Evolutionary conservation across 2,113 vertebrate species (phyloP).

Genomic region (Psettodes erumei): DNA sequence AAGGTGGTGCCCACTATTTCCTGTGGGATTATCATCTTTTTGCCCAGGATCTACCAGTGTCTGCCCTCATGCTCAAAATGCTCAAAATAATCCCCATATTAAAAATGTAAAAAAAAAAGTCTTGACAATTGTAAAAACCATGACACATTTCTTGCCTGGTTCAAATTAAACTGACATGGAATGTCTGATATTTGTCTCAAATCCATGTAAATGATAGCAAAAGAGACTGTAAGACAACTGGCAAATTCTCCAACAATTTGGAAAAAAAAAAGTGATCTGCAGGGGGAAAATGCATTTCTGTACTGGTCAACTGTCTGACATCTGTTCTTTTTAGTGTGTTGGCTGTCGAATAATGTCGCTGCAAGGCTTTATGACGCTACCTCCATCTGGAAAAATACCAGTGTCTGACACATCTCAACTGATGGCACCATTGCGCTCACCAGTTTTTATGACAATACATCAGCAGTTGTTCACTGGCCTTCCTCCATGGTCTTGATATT

Average conservation of each 20-base stretch:
- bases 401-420: constrained; percentile 22
- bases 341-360: constrained; percentile 24
- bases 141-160: neutral
- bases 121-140: neutral
- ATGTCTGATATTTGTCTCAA: neutral
- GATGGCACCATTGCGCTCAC: constrained; percentile 9
- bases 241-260: neutral
- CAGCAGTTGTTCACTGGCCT: constrained; percentile 26
- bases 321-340: constrained; percentile 33
- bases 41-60: neutral
- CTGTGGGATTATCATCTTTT: constrained; percentile 11
- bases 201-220: neutral
- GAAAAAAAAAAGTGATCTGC: neutral
- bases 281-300: constrained; percentile 17
- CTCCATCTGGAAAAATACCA: constrained; percentile 29
- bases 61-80: neutral
- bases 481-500: constrained; percentile 15
- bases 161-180: neutral
- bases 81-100: neutral
- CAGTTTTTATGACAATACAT: constrained; percentile 29
- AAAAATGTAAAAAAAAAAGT: neutral
- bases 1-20: constrained; percentile 30
- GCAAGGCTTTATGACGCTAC: constrained; percentile 24
- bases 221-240: neutral
- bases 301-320: constrained; percentile 26